Evolutionary conservation across 1,140 invertebrate species (phyloP).

Genomic region (Piezodorus guildinii): DNA sequence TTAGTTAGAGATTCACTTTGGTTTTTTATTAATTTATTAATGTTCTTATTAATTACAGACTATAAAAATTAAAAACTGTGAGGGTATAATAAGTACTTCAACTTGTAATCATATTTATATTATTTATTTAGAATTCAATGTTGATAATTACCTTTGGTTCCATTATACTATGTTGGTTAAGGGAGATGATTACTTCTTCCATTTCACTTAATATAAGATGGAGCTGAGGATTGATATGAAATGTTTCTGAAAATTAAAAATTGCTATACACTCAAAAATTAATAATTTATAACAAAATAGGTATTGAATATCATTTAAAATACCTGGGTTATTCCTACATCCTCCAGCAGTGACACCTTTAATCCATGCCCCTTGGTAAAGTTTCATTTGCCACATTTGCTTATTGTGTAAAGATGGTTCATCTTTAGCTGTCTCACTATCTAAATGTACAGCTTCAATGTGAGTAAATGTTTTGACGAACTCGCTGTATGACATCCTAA

Average conservation of each 20-base stretch:
- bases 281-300: too few relatives aligned
- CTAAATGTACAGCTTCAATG: conserved; percentile 76
- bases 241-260: conserved; percentile 58
- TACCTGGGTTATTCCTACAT: conserved; percentile 77
- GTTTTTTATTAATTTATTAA: too few relatives aligned
- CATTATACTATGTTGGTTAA: conserved; percentile 83
- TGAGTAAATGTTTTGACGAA: conserved; percentile 74
- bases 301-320: neutral
- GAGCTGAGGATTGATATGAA: conserved; percentile 87
- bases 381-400: conserved; percentile 70
- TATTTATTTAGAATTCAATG: too few relatives aligned
- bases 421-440: conserved; percentile 70
- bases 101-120: too few relatives aligned
- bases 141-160: conserved; percentile 58
- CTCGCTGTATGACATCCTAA: conserved; percentile 68
- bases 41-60: too few relatives aligned
- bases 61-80: too few relatives aligned
- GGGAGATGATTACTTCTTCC: conserved; percentile 73
- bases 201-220: conserved; percentile 67
- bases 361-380: conserved; percentile 79
- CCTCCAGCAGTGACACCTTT: conserved; percentile 80
- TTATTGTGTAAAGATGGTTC: conserved; percentile 69
- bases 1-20: too few relatives aligned
- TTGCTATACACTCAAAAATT: too few relatives aligned
- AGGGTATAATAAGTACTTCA: too few relatives aligned